Evolutionary conservation across 1,140 invertebrate species (phyloP), one percentile per base, ranked within the genome.

Genomic region (Drosophila melanica): DNA sequence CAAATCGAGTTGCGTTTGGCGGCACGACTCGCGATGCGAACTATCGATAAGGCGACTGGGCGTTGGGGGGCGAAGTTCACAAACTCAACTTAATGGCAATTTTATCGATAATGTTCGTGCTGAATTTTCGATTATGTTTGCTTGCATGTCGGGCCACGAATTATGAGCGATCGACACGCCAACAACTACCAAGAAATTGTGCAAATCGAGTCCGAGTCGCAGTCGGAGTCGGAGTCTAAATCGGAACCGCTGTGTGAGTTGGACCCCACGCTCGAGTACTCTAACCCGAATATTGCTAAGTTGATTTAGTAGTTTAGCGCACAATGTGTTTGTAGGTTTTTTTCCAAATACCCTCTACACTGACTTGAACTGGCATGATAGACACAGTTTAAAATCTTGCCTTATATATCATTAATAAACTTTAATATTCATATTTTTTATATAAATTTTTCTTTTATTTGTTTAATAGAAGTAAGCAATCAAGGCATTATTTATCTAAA

Each of bases 81-180:
- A 70, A 69, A 75, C 64, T 67, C 59, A 76, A 79, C 79, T 90
- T 90, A 90, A 90, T 90, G 85, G 85, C 85, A 90, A 90, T 90
- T 90, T 90, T 90, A 90, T 90, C 85, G 85, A 90, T 90, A 90
- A 90, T 90, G 85, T 90, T 90, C 85, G 85, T 90, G 85, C 75
- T 84, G 84, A 84, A 89, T 89, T 90, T 90, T 90, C 85, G 85
- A 90, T 90, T 89, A 89, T 87, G 84, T 89, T 87, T 87, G 77
- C 84, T 89, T 90, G 84, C 85, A 90, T 89, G 84, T 84, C 79
- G 68, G 27, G 37, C 47, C 41, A 57, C 75, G 75, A 89, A 89
- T 89, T 89, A 89, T 89, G 84, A 89, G 84, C 84, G 84, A 89
- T 89, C 84, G 85, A 89, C 84, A 89, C 84, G 84, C 84, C 69